These are phyloP conservation scores for Protophormia terraenovae DNA, from an alignment of 2,888 invertebrate genomes.

Conservation along the genomic window DNA sequence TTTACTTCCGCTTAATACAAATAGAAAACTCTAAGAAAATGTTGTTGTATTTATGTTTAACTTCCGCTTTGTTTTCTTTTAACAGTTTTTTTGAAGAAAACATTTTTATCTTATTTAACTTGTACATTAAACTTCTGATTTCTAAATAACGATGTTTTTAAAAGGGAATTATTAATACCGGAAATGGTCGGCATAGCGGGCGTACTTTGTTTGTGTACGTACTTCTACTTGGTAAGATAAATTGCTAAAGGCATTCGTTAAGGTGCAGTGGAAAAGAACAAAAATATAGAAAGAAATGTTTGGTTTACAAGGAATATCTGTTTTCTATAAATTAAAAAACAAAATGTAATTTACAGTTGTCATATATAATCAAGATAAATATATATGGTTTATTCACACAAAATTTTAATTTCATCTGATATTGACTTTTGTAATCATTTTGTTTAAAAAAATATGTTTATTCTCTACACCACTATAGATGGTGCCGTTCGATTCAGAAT, in stretches of 20 bases:
- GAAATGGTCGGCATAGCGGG: neutral
- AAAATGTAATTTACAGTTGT: too few relatives aligned
- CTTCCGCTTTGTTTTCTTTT: neutral
- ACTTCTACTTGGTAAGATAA: neutral
- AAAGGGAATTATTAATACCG: slow-evolving; percentile 32
- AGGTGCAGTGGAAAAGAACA: too few relatives aligned
- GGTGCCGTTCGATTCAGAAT: too few relatives aligned
- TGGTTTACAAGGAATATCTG: too few relatives aligned
- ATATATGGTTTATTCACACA: too few relatives aligned
- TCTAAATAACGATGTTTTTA: neutral
- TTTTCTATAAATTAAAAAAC: too few relatives aligned
- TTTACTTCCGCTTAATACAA: slow-evolving; percentile 40
- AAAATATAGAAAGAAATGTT: neutral
- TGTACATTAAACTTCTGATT: slow-evolving; percentile 30
- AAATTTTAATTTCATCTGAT: too few relatives aligned
- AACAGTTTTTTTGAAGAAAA: neutral
- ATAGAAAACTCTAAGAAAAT: neutral
- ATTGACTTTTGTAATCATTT: too few relatives aligned
- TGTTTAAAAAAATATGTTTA: too few relatives aligned
- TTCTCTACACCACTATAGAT: too few relatives aligned
- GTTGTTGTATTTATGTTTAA: slow-evolving; percentile 7
- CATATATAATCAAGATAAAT: too few relatives aligned
- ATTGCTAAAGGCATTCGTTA: neutral
- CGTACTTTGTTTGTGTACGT: neutral
- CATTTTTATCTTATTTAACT: slow-evolving; percentile 9